Evolutionary conservation across 1,140 invertebrate genomes (phyloP).

Genomic region (Drosophila pseudoobscura): DNA sequence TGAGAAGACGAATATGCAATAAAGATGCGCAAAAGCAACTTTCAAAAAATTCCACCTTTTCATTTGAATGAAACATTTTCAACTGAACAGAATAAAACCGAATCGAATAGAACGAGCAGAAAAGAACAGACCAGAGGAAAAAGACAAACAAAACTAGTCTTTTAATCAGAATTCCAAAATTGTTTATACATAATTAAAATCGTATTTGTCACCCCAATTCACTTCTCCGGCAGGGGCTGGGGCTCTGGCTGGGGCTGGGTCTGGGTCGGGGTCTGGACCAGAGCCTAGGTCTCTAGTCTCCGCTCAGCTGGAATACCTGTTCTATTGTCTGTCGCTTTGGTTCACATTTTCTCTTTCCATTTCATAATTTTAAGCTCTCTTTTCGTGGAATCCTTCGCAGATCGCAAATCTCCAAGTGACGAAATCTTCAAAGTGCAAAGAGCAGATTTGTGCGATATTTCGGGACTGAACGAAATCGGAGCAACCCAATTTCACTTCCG

Average conservation of each 20-base stretch:
- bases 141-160: conserved; percentile 37
- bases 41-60: conserved; percentile 65
- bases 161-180: conserved; percentile 43
- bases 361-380: conserved; percentile 33
- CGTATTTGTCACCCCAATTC: conserved; percentile 58
- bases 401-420: background rate
- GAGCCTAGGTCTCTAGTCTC: background rate
- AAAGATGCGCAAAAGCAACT: conserved; percentile 68
- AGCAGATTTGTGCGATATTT: conserved; percentile 35
- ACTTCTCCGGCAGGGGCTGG: conserved; percentile 40
- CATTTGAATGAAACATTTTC: conserved; percentile 64
- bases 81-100: conserved; percentile 9
- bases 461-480: conserved; percentile 33
- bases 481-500: conserved; percentile 48
- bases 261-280: conserved; percentile 13
- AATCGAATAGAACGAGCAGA: background rate
- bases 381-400: conserved; percentile 13
- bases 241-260: background rate
- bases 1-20: conserved; percentile 28
- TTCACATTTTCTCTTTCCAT: conserved; percentile 6
- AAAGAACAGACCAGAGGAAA: conserved; percentile 11
- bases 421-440: conserved; percentile 9
- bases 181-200: conserved; percentile 68
- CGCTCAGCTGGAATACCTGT: conserved; percentile 54
- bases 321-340: conserved; percentile 30